Evolutionary conservation across 2,113 vertebrate species (phyloP).

Genomic region (Sceloporus tristichus): DNA sequence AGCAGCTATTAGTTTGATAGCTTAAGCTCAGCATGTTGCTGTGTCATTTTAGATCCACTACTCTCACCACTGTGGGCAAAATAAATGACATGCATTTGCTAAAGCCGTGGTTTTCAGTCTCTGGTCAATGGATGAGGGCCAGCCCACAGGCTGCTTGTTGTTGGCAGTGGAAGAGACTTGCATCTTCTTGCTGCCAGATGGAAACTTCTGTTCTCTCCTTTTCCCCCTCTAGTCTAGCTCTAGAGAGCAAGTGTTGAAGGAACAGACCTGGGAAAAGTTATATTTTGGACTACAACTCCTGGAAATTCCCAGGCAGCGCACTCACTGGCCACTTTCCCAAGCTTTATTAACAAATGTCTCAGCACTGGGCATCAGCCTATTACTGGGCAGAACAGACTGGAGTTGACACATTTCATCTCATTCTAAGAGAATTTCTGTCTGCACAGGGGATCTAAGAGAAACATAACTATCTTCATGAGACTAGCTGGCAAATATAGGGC

Average conservation of each 20-base stretch:
- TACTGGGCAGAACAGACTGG: not conserved
- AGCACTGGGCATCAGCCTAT: not conserved
- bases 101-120: conserved; percentile 23
- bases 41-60: not conserved
- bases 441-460: not conserved
- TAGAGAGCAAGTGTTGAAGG: not conserved
- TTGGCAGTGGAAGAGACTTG: not conserved
- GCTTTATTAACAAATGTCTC: no score
- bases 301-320: no score
- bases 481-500: not conserved
- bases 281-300: not conserved
- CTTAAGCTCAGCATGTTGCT: not conserved
- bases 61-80: not conserved
- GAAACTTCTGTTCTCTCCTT: not conserved
- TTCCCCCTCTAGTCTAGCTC: not conserved
- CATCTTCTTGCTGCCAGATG: not conserved
- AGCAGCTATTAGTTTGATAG: not conserved
- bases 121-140: conserved; percentile 23
- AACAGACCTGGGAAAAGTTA: not conserved
- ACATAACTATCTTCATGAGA: not conserved
- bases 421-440: not conserved
- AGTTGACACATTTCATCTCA: not conserved
- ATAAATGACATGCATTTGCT: conserved; percentile 11
- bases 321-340: no score
- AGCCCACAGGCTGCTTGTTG: conserved; percentile 5